A percentile compares a stretch with the other conserved stretches of the same genome.
These are phyloP conservation scores for Knipowitschia caucasica DNA, from an alignment of 2,797 vertebrate genomes.

Conservation along the genomic window DNA sequence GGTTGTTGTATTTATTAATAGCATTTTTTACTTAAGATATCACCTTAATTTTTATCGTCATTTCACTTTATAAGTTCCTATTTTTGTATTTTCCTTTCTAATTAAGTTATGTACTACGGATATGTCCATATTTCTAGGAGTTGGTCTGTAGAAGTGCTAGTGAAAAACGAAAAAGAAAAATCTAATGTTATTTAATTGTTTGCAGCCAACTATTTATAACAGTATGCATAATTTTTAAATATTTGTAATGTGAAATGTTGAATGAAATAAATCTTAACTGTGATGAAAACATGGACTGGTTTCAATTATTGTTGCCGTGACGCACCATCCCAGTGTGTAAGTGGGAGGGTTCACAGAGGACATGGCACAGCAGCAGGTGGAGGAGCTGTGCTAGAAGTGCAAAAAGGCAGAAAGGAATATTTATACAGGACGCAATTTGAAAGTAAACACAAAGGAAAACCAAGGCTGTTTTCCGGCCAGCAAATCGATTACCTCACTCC, in stretches of 20 bases:
- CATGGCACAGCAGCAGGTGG: too few species aligned
- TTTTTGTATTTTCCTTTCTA: constrained; percentile 99
- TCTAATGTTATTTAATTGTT: constrained; percentile 99
- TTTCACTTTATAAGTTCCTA: constrained; percentile 99
- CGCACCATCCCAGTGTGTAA: too few species aligned
- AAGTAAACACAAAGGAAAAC: too few species aligned
- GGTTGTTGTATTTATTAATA: constrained; percentile 99
- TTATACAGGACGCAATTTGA: too few species aligned
- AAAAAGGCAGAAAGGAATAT: too few species aligned
- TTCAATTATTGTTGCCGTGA: constrained; percentile 45
- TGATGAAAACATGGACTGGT: constrained; percentile 62
- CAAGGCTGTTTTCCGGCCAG: too few species aligned
- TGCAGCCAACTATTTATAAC: constrained; percentile 99
- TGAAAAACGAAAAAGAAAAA: constrained; percentile 97
- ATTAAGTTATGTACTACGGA: constrained; percentile 99
- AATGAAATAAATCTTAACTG: constrained; percentile 99
- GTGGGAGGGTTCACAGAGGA: too few species aligned
- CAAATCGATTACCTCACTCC: too few species aligned
- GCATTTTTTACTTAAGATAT: constrained; percentile 99
- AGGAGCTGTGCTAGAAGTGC: too few species aligned
- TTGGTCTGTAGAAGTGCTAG: constrained; percentile 99
- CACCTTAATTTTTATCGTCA: constrained; percentile 99
- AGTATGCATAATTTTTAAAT: constrained; percentile 99
- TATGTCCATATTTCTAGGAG: constrained; percentile 99
- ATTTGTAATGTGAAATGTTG: constrained; percentile 99